These are phyloP conservation scores for Tiliacea aurago DNA, from an alignment of 2,888 invertebrate genomes.

Conservation along the genomic window DNA sequence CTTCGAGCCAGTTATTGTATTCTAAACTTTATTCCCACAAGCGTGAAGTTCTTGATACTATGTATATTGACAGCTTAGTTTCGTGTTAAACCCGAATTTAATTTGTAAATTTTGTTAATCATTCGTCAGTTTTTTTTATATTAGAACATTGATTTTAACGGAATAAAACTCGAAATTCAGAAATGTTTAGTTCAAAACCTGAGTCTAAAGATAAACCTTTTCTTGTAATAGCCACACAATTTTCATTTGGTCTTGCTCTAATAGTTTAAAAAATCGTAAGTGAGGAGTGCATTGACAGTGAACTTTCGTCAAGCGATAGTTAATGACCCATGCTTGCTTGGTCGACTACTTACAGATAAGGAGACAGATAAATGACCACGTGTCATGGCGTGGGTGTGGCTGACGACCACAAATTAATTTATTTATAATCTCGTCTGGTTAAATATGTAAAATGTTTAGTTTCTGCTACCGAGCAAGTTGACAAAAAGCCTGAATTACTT, in stretches of 20 bases:
- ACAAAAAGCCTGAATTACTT: neutral
- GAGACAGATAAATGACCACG: slow-evolving; percentile 69
- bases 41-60: neutral
- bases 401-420: slow-evolving; percentile 42
- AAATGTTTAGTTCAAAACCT: neutral
- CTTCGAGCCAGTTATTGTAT: neutral
- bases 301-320: slow-evolving; percentile 65
- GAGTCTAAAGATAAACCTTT: neutral
- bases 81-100: no score
- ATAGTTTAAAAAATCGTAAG: slow-evolving; percentile 39
- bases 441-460: slow-evolving; percentile 1
- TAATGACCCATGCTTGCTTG: slow-evolving; percentile 66
- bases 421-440: slow-evolving; percentile 36
- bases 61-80: no score
- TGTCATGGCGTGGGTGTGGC: slow-evolving; percentile 62
- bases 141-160: no score
- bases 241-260: neutral
- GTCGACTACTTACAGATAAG: slow-evolving; percentile 67
- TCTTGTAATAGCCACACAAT: neutral
- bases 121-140: no score
- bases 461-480: neutral
- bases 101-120: no score
- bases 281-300: slow-evolving; percentile 67
- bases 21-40: neutral
- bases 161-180: neutral